These are phyloP conservation scores for Sarcophaga peregrina DNA, from an alignment of 1,140 invertebrate species.

Conservation along the genomic window DNA sequence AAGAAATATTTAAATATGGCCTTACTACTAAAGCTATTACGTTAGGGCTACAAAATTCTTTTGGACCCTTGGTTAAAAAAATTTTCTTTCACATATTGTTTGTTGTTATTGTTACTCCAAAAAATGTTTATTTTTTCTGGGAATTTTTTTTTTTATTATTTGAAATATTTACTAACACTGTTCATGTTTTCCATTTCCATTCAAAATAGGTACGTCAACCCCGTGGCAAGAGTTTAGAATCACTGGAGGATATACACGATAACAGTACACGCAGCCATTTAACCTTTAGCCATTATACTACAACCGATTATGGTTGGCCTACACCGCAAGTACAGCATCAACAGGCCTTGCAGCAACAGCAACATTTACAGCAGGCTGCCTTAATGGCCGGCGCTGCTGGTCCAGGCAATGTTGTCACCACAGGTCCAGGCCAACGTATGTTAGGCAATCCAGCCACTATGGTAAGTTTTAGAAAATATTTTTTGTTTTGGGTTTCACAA, in stretches of 20 bases:
- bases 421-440: conserved; percentile 51
- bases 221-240: conserved; percentile 86
- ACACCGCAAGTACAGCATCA: conserved; percentile 68
- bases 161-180: not conserved
- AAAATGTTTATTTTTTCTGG: not conserved
- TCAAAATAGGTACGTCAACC: conserved; percentile 71
- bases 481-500: not conserved
- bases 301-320: conserved; percentile 64
- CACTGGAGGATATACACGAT: conserved; percentile 77
- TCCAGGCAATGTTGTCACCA: not conserved
- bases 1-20: not conserved
- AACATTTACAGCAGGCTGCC: conserved; percentile 64
- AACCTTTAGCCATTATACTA: conserved; percentile 70
- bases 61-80: too few species aligned
- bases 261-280: conserved; percentile 71
- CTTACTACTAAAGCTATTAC: too few species aligned
- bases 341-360: conserved; percentile 63
- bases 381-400: conserved; percentile 52
- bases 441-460: conserved; percentile 60
- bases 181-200: conserved; percentile 34
- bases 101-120: not conserved
- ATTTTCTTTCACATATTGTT: too few species aligned
- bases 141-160: not conserved
- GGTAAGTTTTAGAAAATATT: conserved; percentile 44
- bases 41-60: too few species aligned